Percentiles rank a stretch among this genome's conserved stretches.
These are phyloP conservation scores for Paratrypauchen microcephalus DNA, from an alignment of 2,797 vertebrate species.

Conservation along the genomic window DNA sequence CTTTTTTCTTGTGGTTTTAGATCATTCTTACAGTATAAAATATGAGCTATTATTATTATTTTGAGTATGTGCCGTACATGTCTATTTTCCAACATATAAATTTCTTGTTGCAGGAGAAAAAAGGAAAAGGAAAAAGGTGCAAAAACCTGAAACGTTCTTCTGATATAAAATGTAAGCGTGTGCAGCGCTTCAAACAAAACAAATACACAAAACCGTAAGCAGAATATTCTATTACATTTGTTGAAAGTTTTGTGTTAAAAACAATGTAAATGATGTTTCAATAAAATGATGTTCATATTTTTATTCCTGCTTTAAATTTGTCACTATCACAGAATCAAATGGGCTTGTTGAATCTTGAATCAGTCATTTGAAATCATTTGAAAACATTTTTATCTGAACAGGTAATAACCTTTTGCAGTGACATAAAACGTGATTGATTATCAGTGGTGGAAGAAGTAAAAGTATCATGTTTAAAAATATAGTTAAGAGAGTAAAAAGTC, in stretches of 20 bases:
- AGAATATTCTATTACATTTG: background rate
- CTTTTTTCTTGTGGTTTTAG: too few species aligned
- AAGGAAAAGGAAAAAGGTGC: conserved; percentile 11
- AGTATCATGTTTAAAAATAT: too few species aligned
- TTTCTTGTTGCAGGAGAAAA: conserved; percentile 52
- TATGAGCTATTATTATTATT: background rate
- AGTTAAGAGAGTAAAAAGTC: too few species aligned
- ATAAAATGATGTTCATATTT: background rate
- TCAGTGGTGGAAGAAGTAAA: too few species aligned
- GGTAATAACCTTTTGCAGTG: too few species aligned
- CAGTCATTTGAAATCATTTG: too few species aligned
- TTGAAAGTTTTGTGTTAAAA: background rate
- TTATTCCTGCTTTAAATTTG: background rate
- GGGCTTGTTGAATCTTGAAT: too few species aligned
- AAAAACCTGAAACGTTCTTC: conserved; percentile 22
- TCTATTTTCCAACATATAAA: background rate
- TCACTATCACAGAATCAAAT: background rate
- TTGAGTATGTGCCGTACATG: background rate
- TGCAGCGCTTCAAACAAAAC: conserved; percentile 5
- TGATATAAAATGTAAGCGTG: background rate
- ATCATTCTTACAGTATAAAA: background rate
- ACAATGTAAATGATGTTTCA: background rate
- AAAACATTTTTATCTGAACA: too few species aligned
- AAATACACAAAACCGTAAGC: background rate
- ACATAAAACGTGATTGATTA: too few species aligned